Conservation (phyloP, 2,797 vertebrate genomes). For the Sebastiscus albofasciatus region DNA sequence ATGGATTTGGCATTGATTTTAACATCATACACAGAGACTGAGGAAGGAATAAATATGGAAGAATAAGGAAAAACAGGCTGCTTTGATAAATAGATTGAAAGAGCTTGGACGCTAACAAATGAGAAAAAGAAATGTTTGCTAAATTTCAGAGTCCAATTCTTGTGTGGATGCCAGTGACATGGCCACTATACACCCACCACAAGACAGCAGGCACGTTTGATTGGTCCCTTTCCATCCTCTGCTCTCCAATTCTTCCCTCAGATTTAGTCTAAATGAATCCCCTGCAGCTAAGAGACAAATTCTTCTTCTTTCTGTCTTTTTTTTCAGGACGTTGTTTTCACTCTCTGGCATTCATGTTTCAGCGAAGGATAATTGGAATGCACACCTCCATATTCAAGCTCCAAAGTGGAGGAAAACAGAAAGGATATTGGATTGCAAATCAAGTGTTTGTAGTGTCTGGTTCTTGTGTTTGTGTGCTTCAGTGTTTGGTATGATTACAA, state of each 20-base stretch:
- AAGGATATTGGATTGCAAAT: constrained; percentile 74
- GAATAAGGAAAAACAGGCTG: neutral
- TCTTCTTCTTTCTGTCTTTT: neutral
- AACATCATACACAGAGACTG: constrained; percentile 14
- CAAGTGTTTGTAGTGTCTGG: constrained; percentile 64
- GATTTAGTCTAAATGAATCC: constrained; percentile 41
- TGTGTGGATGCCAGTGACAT: constrained; percentile 9
- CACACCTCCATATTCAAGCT: constrained; percentile 64
- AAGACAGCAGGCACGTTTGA: constrained; percentile 29
- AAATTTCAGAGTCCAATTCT: constrained; percentile 13
- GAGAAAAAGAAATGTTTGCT: constrained; percentile 17
- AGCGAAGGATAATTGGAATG: constrained; percentile 68
- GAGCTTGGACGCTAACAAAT: constrained; percentile 22
- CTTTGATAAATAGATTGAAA: constrained; percentile 24
- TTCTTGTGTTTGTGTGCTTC: constrained; percentile 35
- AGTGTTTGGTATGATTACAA: constrained; percentile 58
- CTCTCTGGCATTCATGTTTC: constrained; percentile 58
- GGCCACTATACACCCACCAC: neutral
- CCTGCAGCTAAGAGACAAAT: constrained; percentile 26
- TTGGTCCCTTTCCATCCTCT: constrained; percentile 13
- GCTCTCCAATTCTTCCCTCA: constrained; percentile 30
- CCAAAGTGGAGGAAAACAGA: constrained; percentile 59
- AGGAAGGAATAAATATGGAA: constrained; percentile 4
- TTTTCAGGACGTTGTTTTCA: constrained; percentile 37
- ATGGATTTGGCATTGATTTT: constrained; percentile 34